Evolutionary conservation across 2,113 vertebrate species (phyloP).

Genomic region (Aldabrachelys gigantea): DNA sequence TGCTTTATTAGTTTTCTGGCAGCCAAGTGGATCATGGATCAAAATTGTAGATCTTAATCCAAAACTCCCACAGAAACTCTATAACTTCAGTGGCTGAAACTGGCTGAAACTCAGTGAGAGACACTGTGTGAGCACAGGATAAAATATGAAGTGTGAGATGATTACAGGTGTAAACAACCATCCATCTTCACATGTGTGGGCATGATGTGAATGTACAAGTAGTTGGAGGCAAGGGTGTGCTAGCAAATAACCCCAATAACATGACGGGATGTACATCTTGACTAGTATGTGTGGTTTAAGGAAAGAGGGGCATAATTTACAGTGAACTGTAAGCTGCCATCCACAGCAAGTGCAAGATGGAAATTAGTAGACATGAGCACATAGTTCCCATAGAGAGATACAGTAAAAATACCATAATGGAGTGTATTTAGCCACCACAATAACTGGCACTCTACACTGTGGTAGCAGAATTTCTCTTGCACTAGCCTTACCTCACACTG

Average conservation of each 20-base stretch:
- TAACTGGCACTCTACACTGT: neutral
- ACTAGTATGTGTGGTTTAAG: neutral
- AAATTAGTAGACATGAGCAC: fast-evolving
- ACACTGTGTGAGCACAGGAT: neutral
- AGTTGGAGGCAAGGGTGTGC: neutral
- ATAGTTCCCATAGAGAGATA: fast-evolving
- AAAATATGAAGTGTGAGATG: neutral
- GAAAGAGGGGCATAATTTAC: neutral
- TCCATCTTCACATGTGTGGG: neutral
- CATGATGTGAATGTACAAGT: too few species aligned
- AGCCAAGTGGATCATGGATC: fast-evolving
- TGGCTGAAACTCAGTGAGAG: neutral
- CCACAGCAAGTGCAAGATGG: fast-evolving
- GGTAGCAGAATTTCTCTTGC: neutral
- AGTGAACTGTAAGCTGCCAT: neutral
- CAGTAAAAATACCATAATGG: neutral
- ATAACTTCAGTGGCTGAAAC: neutral
- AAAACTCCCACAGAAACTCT: neutral
- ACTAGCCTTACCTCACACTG: neutral
- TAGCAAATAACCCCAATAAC: neutral
- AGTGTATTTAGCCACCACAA: neutral
- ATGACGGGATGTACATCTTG: neutral
- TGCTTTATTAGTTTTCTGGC: fast-evolving
- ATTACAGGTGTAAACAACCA: neutral
- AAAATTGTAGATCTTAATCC: neutral